These are phyloP conservation scores for Acleris laterana DNA, from an alignment of 2,888 invertebrate species.

Conservation along the genomic window DNA sequence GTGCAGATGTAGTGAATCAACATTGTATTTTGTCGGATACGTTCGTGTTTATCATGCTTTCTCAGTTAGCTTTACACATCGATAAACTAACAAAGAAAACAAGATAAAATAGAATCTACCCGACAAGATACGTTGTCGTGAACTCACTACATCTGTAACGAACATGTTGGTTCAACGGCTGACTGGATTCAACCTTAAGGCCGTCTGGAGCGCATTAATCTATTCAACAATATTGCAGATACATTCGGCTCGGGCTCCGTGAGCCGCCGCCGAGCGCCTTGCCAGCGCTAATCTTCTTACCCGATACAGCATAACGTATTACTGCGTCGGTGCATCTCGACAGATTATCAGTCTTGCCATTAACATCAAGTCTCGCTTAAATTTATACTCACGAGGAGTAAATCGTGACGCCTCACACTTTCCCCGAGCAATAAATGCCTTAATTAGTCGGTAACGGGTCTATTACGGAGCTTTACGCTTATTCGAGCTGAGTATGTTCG, in stretches of 20 bases:
- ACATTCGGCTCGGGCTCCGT: constrained; percentile 32
- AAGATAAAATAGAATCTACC: too few relatives aligned
- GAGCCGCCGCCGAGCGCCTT: constrained; percentile 38
- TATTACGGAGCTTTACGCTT: constrained; percentile 15
- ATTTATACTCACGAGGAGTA: constrained; percentile 25
- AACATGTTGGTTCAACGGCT: constrained; percentile 23
- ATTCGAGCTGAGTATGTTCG: constrained; percentile 8
- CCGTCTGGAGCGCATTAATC: constrained; percentile 24
- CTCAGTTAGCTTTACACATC: too few relatives aligned
- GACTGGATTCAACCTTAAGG: constrained; percentile 24
- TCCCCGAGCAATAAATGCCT: constrained; percentile 13
- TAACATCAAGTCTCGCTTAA: constrained; percentile 29
- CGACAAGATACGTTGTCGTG: too few relatives aligned
- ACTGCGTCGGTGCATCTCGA: constrained; percentile 63
- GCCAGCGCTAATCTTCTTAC: constrained; percentile 65
- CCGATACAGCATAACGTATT: constrained; percentile 61
- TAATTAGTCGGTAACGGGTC: constrained; percentile 19
- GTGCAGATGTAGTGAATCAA: too few relatives aligned
- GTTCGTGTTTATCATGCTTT: too few relatives aligned
- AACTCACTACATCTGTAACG: constrained; percentile 1
- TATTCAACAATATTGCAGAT: constrained; percentile 28
- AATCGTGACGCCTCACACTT: constrained; percentile 17
- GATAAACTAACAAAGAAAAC: too few relatives aligned
- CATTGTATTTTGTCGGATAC: too few relatives aligned
- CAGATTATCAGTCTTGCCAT: constrained; percentile 64